Conservation (phyloP, 2,113 vertebrate species). For the Oryzias woworae region DNA sequence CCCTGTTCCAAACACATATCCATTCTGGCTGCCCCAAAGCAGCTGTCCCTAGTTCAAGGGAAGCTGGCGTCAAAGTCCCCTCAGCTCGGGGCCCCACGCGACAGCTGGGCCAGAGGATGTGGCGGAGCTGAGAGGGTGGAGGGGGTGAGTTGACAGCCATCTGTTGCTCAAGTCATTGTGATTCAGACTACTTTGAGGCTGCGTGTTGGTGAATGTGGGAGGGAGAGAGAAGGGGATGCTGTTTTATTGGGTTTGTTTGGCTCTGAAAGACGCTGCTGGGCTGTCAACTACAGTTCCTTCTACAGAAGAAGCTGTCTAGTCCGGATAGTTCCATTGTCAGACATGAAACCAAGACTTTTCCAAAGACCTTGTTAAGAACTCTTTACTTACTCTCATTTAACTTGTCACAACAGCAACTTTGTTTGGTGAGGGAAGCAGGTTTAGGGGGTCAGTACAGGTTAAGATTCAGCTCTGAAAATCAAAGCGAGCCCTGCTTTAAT, state of each 20-base stretch:
- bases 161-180: constrained; percentile 76
- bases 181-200: constrained; percentile 58
- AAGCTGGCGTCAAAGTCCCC: constrained; percentile 66
- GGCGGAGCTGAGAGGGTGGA: constrained; percentile 46
- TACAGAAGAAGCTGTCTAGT: constrained; percentile 31
- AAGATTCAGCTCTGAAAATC: constrained; percentile 29
- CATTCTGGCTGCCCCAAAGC: constrained; percentile 43
- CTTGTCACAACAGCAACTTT: constrained; percentile 33
- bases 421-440: constrained; percentile 6
- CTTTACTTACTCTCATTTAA: constrained; percentile 28
- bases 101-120: constrained; percentile 74
- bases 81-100: constrained; percentile 59
- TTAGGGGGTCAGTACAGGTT: not conserved
- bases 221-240: constrained; percentile 19
- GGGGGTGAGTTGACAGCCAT: constrained; percentile 74
- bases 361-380: constrained; percentile 16
- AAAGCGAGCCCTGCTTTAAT: constrained; percentile 39
- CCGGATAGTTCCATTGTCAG: constrained; percentile 9
- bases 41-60: constrained; percentile 66
- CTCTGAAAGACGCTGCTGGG: constrained; percentile 34
- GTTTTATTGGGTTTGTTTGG: constrained; percentile 61
- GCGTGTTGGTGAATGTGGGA: constrained; percentile 38
- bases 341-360: not conserved
- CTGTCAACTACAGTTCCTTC: constrained; percentile 34
- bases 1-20: not conserved